Evolutionary conservation across 1,140 invertebrate species (phyloP).

Genomic region (Caenorhabditis tropicalis): DNA sequence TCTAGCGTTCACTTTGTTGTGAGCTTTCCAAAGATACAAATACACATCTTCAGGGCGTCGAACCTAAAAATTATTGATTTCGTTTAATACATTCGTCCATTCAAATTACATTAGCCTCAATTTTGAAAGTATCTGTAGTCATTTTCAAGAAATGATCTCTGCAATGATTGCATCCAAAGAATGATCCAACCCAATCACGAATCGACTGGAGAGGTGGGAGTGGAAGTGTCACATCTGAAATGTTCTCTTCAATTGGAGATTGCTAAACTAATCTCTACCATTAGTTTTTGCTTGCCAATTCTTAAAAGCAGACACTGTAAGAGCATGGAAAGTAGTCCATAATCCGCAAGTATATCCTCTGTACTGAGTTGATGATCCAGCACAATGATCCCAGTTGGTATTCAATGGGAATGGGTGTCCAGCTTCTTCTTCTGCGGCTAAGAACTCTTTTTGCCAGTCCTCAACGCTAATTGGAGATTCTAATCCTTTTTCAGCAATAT

Average conservation of each 20-base stretch:
- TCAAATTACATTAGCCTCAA: slow-evolving; percentile 57
- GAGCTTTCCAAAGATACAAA: slow-evolving; percentile 60
- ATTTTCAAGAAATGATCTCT: slow-evolving; percentile 61
- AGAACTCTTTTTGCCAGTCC: slow-evolving; percentile 58
- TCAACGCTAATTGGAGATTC: slow-evolving; percentile 47
- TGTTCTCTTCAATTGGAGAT: not conserved
- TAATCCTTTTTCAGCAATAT: slow-evolving; percentile 49
- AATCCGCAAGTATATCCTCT: slow-evolving; percentile 90
- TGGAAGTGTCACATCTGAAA: slow-evolving; percentile 52
- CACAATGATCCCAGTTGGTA: slow-evolving; percentile 58
- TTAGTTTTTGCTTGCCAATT: slow-evolving; percentile 47
- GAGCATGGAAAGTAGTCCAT: slow-evolving; percentile 90
- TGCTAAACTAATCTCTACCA: not conserved
- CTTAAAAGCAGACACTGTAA: slow-evolving; percentile 81
- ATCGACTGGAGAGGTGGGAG: slow-evolving; percentile 56
- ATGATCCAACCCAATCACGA: slow-evolving; percentile 58
- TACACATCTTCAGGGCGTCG: slow-evolving; percentile 55
- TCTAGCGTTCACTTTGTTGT: slow-evolving; percentile 60
- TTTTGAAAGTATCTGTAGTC: slow-evolving; percentile 60
- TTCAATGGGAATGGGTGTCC: slow-evolving; percentile 57
- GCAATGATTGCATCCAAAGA: slow-evolving; percentile 61
- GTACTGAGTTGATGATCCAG: slow-evolving; percentile 78
- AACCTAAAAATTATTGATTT: slow-evolving; percentile 47
- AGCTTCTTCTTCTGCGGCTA: slow-evolving; percentile 48
- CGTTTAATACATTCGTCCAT: not conserved